Evolutionary conservation across 1,140 invertebrate genomes (phyloP).

Genomic region (Hirudo medicinalis): DNA sequence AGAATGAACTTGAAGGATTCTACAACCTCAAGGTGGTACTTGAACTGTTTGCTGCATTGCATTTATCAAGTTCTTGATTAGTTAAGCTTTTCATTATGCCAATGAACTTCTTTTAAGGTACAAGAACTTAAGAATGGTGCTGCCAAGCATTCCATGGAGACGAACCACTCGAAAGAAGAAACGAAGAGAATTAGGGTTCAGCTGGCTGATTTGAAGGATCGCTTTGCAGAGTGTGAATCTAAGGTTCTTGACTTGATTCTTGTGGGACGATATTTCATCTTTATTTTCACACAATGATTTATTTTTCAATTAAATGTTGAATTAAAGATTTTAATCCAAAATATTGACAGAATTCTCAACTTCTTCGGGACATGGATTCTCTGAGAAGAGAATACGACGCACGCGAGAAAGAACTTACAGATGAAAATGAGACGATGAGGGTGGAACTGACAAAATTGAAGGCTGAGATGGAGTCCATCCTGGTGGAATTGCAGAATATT

Average conservation of each 20-base stretch:
- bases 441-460: conserved; percentile 17
- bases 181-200: conserved; percentile 34
- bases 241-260: conserved; percentile 26
- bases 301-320: no score
- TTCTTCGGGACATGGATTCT: conserved; percentile 18
- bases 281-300: neutral
- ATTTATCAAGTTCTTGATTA: conserved; percentile 10
- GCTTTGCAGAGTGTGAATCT: conserved; percentile 35
- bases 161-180: conserved; percentile 35
- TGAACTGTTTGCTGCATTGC: no score
- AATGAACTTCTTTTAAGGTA: conserved; percentile 26
- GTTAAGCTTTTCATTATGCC: neutral
- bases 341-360: conserved; percentile 16
- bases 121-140: conserved; percentile 37
- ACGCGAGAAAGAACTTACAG: conserved; percentile 18
- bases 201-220: conserved; percentile 33
- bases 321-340: no score
- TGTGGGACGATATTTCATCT: neutral
- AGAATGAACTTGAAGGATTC: conserved; percentile 27
- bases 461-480: conserved; percentile 23
- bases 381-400: conserved; percentile 21
- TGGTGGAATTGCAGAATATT: conserved; percentile 22
- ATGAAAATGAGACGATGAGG: conserved; percentile 15
- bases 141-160: conserved; percentile 36
- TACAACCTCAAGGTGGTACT: conserved; percentile 26